A percentile compares a stretch with the other conserved stretches of the same genome.
Conservation (phyloP, 2,113 vertebrate genomes). For the Rhodinocichla rosea region DNA sequence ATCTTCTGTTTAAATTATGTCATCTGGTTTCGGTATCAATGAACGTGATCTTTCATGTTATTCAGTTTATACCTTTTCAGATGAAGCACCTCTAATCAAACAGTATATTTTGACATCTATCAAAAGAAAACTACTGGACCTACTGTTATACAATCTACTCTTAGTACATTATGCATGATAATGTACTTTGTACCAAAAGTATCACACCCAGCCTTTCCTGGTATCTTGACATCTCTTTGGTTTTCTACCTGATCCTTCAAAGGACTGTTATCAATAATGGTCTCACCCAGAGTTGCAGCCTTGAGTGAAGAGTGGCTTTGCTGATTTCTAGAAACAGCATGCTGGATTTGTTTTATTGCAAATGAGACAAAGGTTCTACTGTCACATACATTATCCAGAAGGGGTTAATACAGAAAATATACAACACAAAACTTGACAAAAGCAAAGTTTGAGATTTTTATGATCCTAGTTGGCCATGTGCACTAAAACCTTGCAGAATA, state of each 20-base stretch:
- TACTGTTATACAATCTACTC: neutral
- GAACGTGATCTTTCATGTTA: neutral
- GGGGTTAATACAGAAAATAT: neutral
- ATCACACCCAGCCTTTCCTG: neutral
- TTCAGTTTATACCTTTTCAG: neutral
- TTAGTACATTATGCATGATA: neutral
- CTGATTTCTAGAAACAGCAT: neutral
- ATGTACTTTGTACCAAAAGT: neutral
- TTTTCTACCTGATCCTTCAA: neutral
- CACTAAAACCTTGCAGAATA: neutral
- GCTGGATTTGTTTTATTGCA: neutral
- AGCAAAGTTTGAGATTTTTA: neutral
- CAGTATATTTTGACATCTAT: neutral
- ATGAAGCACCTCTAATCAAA: neutral
- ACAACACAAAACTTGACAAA: neutral
- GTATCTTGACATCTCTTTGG: neutral
- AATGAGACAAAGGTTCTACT: neutral
- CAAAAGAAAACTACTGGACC: neutral
- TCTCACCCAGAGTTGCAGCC: neutral
- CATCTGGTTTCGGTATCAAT: neutral
- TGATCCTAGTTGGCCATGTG: neutral
- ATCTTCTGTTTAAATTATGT: neutral
- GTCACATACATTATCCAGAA: neutral
- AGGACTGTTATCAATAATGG: neutral
- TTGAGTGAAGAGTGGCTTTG: neutral